Percentiles rank a stretch among this genome's conserved stretches.
These are phyloP conservation scores for Paramuricea clavata DNA, from an alignment of 92 coral and sea anemone species.

Conservation along the genomic window DNA sequence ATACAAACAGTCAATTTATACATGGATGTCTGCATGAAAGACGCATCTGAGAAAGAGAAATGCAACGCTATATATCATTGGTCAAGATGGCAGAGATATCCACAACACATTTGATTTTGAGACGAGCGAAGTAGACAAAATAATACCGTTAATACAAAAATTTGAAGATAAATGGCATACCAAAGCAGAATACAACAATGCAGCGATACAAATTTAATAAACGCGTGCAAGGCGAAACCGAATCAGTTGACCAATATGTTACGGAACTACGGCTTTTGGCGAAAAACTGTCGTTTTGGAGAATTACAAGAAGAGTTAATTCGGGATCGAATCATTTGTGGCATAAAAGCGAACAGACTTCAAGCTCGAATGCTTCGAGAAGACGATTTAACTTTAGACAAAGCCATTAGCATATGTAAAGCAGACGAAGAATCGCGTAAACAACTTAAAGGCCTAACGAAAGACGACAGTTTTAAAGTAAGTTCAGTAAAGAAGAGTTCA, in stretches of 20 bases:
- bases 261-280: slow-evolving; percentile 34
- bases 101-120: slow-evolving; percentile 16
- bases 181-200: slow-evolving; percentile 32
- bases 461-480: background rate
- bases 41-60: slow-evolving; percentile 24
- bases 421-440: slow-evolving; percentile 8
- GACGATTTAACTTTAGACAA: background rate
- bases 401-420: slow-evolving; percentile 1
- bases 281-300: slow-evolving; percentile 22
- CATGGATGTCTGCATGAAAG: slow-evolving; percentile 4
- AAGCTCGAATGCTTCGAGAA: slow-evolving; percentile 44
- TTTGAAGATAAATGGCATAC: slow-evolving; percentile 36
- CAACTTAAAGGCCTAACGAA: background rate
- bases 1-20: slow-evolving; percentile 17
- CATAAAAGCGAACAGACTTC: slow-evolving; percentile 29
- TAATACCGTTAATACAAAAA: slow-evolving; percentile 13
- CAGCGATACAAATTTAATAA: slow-evolving; percentile 47
- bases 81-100: slow-evolving; percentile 39
- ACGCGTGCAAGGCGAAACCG: slow-evolving; percentile 29
- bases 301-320: slow-evolving; percentile 42
- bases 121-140: slow-evolving; percentile 26
- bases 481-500: background rate
- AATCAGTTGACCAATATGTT: slow-evolving; percentile 47
- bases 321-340: slow-evolving; percentile 48
- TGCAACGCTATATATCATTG: slow-evolving; percentile 20